Conservation (phyloP, 2,797 vertebrate species). For the Simalia tracyae region DNA sequence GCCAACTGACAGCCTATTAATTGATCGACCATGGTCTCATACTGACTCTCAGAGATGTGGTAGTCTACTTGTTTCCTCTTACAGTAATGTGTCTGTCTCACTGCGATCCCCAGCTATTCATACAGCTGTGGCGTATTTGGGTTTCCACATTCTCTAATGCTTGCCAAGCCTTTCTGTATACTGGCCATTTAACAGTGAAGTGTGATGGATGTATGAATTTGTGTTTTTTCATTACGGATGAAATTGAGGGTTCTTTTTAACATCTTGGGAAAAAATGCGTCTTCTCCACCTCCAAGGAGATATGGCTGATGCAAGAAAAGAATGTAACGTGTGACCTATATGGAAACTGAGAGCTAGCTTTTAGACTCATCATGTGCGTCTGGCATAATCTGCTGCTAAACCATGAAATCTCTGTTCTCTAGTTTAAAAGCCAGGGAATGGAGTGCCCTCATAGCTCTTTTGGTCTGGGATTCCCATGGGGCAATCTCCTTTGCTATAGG, state of each 20-base stretch:
- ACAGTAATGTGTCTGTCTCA: background rate
- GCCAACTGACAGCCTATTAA: background rate
- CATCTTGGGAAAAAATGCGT: background rate
- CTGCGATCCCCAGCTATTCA: background rate
- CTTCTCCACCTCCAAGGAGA: background rate
- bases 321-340: background rate
- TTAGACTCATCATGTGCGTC: background rate
- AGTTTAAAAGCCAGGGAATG: background rate
- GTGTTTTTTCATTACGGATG: too few relatives aligned
- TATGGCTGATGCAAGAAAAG: slow-evolving; percentile 10
- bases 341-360: background rate
- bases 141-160: background rate
- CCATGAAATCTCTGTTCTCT: background rate
- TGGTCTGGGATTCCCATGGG: background rate
- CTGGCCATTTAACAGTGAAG: background rate
- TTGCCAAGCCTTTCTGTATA: background rate
- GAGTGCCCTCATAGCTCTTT: background rate
- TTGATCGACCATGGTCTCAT: background rate
- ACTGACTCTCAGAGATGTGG: background rate
- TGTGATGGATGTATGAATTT: background rate
- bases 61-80: background rate
- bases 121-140: background rate
- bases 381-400: background rate
- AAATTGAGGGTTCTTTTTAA: background rate
- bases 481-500: background rate